phyloP scores from a whole-genome alignment of 1,140 invertebrate species.

The Sycobia sp. region DNA sequence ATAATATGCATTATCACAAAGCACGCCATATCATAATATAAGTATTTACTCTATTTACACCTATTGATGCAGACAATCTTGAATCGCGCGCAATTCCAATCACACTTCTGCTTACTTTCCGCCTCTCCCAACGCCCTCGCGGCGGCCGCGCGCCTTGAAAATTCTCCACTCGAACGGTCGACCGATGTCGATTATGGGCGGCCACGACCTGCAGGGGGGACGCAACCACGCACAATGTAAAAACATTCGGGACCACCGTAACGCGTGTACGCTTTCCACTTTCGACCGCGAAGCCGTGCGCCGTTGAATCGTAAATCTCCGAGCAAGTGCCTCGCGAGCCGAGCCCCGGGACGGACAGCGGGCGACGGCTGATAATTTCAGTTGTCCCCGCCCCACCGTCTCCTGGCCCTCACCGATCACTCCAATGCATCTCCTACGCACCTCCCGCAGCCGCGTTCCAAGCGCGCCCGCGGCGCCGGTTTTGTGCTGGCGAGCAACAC shows the following conservation, averaged over 20 bases:
- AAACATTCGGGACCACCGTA: too few species aligned
- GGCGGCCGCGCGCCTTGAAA: too few species aligned
- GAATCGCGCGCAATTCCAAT: too few species aligned
- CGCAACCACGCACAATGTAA: too few species aligned
- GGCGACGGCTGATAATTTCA: slow-evolving; percentile 27
- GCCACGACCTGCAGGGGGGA: too few species aligned
- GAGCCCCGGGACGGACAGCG: not conserved
- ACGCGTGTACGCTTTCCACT: too few species aligned
- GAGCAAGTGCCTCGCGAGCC: not conserved
- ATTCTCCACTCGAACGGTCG: too few species aligned
- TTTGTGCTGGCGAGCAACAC: slow-evolving; percentile 8
- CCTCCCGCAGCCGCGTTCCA: not conserved
- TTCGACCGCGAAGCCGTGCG: slow-evolving; percentile 1
- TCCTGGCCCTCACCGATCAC: too few species aligned
- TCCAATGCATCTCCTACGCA: slow-evolving; percentile 30
- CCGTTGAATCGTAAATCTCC: slow-evolving; percentile 29
- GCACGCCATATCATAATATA: not conserved
- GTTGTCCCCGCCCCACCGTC: slow-evolving; percentile 6
- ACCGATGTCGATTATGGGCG: too few species aligned
- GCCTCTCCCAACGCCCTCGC: too few species aligned
- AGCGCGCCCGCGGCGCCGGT: not conserved
- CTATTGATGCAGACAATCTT: slow-evolving; percentile 26
- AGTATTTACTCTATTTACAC: slow-evolving; percentile 20
- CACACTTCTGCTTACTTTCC: too few species aligned
- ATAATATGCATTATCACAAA: slow-evolving; percentile 20